Evolutionary conservation across 2,888 invertebrate species (phyloP), one percentile per base, ranked within the genome.

Genomic region (Cynaeus angustus): DNA sequence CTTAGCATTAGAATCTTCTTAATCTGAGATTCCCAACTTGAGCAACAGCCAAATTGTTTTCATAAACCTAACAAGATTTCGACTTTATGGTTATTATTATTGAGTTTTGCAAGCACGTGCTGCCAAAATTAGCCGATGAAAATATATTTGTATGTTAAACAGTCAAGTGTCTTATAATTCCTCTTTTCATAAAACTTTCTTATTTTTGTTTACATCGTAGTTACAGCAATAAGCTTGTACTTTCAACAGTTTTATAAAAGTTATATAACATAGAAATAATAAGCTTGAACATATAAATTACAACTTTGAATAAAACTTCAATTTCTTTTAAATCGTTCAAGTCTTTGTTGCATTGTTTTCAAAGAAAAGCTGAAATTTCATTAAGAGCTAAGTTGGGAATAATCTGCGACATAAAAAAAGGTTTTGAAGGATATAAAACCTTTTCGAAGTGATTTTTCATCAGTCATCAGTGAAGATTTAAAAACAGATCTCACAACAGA

Each of bases 111-210:
- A 45, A 46, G 59, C 12, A 59, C 10, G 6, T 46, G 59, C 59
- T 46, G 38, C 26, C 21, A 59, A 59, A n/a, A 59, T 46, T 46
- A 59, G 30, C 28, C 14, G 59, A 59, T 59, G 59, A 59, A 46
- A 59, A 46, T 46, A 46, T 45, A 28, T 59, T 43, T 58, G 26
- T 38, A 43, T 50, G 28, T 8, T 16, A 50, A 26, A 37, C 33
- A 53, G 55, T n/a, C n/a, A n/a, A n/a, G 55, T 21, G 26, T 3
- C 21, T 21, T 4, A 1, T 21, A 4, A 21, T 21, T 21, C 21
- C 21, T 50, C 9, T 28, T 41, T 13, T 41, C 21, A 56, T 37
- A 56, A 56, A 50, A 28, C 28, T 50, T 28, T 50, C 2, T 28
- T 28, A n/a, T n/a, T n/a, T n/a, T n/a, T n/a, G n/a, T n/a, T 21